phyloP scores from a whole-genome alignment of 1,140 invertebrate genomes.

The Trissolcus basalis region DNA sequence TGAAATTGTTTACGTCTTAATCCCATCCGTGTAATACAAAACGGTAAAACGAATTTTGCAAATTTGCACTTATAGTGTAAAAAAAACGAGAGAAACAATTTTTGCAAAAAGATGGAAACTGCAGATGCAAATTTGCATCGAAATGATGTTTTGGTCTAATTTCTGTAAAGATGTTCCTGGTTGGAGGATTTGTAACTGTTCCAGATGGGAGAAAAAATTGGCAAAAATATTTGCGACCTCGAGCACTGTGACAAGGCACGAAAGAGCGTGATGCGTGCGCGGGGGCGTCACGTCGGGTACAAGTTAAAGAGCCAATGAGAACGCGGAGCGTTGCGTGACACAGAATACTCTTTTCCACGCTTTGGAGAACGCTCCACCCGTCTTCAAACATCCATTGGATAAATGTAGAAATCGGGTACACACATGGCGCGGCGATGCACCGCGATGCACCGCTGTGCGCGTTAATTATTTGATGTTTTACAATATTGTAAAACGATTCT shows the following conservation, averaged over 20 bases:
- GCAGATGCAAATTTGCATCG: no score
- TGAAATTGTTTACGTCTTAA: no score
- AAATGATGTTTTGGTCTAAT: no score
- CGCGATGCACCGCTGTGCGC: neutral
- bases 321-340: slow-evolving; percentile 63
- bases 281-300: slow-evolving; percentile 60
- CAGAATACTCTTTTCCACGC: slow-evolving; percentile 61
- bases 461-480: slow-evolving; percentile 8
- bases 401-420: slow-evolving; percentile 52
- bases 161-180: no score
- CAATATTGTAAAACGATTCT: slow-evolving; percentile 25
- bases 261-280: slow-evolving; percentile 58
- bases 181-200: neutral
- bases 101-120: no score
- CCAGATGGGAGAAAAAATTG: neutral
- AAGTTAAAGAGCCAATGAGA: slow-evolving; percentile 59
- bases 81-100: no score
- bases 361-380: slow-evolving; percentile 64
- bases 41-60: no score
- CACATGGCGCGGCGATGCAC: slow-evolving; percentile 15
- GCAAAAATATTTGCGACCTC: slow-evolving; percentile 18
- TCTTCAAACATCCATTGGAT: slow-evolving; percentile 35
- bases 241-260: slow-evolving; percentile 54
- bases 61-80: no score
- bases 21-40: no score